A percentile compares a stretch with the other conserved stretches of the same genome.
phyloP scores from a whole-genome alignment of 1,140 invertebrate species.

The Yoshiicerus persimilis region DNA sequence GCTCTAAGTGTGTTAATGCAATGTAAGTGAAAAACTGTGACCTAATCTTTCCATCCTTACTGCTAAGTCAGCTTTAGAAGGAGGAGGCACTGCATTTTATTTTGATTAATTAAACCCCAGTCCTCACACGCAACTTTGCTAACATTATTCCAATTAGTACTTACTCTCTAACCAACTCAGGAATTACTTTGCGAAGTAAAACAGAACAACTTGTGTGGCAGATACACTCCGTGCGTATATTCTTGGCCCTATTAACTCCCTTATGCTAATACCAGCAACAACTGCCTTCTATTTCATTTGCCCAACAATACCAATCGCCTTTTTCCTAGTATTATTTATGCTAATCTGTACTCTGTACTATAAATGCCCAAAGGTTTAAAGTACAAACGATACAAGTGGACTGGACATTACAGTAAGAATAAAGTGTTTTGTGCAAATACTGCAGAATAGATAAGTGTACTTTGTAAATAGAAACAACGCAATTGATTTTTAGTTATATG shows the following conservation, averaged over 20 bases:
- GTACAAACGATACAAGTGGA: no score
- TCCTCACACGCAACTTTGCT: neutral
- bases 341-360: no score
- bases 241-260: no score
- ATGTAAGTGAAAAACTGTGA: neutral
- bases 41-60: neutral
- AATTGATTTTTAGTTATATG: neutral
- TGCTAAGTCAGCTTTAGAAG: neutral
- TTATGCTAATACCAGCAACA: no score
- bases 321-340: no score
- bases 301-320: no score
- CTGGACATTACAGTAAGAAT: no score
- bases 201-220: neutral
- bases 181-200: neutral
- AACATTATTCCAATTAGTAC: neutral
- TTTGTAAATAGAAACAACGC: neutral
- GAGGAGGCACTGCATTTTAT: neutral
- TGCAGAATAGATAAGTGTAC: neutral
- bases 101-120: neutral
- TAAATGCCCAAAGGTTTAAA: no score
- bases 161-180: neutral
- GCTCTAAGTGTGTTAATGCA: neutral
- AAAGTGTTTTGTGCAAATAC: neutral
- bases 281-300: no score
- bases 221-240: neutral